A percentile compares a stretch with the other conserved stretches of the same genome.
Evolutionary conservation across 1,140 invertebrate genomes (phyloP).

Genomic region (Antheraea mylitta): DNA sequence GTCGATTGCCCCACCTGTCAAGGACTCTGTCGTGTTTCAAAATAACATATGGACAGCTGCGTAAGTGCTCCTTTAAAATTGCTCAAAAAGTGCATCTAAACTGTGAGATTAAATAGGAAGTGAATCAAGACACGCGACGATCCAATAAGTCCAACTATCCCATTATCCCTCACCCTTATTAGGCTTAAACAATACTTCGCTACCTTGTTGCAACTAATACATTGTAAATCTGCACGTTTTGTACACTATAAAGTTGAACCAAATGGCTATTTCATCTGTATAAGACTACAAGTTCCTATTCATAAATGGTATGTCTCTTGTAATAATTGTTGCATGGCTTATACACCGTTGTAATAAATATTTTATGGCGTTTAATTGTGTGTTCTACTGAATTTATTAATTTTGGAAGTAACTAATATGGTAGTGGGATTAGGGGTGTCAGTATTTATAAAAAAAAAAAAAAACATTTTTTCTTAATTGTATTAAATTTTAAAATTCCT

Average conservation of each 20-base stretch:
- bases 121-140: too few relatives aligned
- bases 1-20: too few relatives aligned
- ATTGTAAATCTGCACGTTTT: not conserved
- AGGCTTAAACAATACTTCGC: too few relatives aligned
- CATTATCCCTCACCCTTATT: too few relatives aligned
- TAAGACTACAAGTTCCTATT: conserved; percentile 9
- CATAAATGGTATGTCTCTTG: conserved; percentile 18
- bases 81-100: too few relatives aligned
- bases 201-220: not conserved
- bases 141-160: too few relatives aligned
- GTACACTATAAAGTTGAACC: not conserved
- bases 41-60: too few relatives aligned
- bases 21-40: too few relatives aligned
- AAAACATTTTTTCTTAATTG: too few relatives aligned
- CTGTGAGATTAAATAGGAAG: too few relatives aligned
- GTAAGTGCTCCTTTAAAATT: too few relatives aligned
- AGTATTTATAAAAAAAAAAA: not conserved
- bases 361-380: not conserved
- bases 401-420: not conserved
- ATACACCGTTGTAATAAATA: not conserved
- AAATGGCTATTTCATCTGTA: conserved; percentile 2
- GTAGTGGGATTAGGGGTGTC: not conserved
- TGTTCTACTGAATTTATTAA: not conserved
- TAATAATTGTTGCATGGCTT: conserved; percentile 26
- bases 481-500: too few relatives aligned